Evolutionary conservation across 2,113 vertebrate species (phyloP).

Genomic region (Platysteira castanea): DNA sequence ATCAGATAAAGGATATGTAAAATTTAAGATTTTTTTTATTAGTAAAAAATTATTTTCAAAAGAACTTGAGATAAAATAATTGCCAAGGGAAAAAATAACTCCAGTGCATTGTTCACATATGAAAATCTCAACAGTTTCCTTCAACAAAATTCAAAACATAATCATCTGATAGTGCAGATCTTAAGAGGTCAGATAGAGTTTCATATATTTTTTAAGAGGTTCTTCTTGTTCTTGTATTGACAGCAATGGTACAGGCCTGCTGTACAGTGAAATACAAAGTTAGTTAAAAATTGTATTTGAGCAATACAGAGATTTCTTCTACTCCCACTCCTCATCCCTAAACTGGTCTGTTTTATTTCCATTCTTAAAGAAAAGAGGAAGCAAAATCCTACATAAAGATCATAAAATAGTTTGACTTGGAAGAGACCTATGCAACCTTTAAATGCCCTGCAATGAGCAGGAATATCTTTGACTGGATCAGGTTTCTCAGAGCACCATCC

Average conservation of each 20-base stretch:
- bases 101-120: not conserved
- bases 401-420: not conserved
- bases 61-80: not conserved
- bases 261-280: not conserved
- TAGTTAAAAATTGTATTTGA: not conserved
- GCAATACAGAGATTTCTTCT: not conserved
- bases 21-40: not conserved
- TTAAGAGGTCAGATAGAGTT: not conserved
- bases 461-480: not conserved
- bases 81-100: not conserved
- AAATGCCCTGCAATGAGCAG: not conserved
- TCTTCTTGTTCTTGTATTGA: not conserved
- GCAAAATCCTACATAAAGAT: not conserved
- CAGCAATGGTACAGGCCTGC: not conserved
- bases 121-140: not conserved
- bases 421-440: not conserved
- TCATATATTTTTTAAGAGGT: not conserved
- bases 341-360: not conserved
- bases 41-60: not conserved
- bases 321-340: accelerated
- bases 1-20: not conserved
- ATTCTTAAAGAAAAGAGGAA: not conserved
- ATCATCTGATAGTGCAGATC: not conserved
- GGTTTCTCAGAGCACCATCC: accelerated
- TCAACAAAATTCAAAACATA: not conserved